phyloP scores from a whole-genome alignment of 2,888 invertebrate genomes.

The Monoplex corrugatus region DNA sequence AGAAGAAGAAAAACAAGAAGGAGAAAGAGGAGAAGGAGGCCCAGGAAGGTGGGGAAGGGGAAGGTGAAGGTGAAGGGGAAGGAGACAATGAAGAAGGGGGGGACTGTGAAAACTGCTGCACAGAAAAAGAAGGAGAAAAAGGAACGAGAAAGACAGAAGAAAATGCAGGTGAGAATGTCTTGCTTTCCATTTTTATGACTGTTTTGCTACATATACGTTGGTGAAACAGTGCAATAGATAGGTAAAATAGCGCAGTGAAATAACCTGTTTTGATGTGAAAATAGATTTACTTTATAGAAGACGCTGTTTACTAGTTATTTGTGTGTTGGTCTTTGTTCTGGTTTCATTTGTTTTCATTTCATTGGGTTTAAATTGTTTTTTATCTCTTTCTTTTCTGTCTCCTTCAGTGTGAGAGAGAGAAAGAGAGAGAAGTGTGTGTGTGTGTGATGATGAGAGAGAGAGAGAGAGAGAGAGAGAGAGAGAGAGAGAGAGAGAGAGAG shows the following conservation, averaged over 20 bases:
- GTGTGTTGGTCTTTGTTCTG: neutral
- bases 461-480: no score
- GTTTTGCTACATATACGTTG: no score
- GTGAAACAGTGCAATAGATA: no score
- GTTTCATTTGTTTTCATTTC: neutral
- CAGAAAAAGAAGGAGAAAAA: constrained; percentile 84
- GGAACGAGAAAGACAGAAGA: constrained; percentile 70
- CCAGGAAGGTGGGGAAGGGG: constrained; percentile 59
- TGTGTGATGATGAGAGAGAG: no score
- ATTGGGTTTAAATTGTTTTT: neutral
- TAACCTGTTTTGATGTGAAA: no score
- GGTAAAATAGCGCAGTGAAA: no score
- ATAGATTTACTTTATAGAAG: no score
- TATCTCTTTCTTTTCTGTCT: neutral
- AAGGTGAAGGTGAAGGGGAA: constrained; percentile 50
- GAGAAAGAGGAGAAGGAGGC: constrained; percentile 54
- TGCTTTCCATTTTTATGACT: no score
- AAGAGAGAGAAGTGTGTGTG: no score
- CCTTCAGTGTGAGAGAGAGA: no score
- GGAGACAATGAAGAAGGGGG: constrained; percentile 87
- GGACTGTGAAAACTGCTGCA: constrained; percentile 83
- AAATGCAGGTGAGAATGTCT: constrained; percentile 63
- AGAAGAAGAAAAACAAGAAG: constrained; percentile 63
- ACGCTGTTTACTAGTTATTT: no score
- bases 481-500: no score